Evolutionary conservation across 2,888 invertebrate genomes (phyloP).

Genomic region (Operophtera brumata): DNA sequence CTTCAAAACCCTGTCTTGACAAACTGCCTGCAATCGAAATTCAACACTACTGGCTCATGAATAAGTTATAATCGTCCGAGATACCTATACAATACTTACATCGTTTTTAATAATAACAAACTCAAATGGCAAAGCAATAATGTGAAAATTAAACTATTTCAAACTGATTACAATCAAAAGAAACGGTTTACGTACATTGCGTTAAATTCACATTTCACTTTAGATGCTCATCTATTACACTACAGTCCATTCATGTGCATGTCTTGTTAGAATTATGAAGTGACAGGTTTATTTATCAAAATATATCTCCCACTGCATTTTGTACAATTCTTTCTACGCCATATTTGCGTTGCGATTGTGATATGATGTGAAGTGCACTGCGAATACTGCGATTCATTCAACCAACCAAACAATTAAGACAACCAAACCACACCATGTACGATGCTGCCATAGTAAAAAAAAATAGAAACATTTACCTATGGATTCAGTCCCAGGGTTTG

Average conservation of each 20-base stretch:
- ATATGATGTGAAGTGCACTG: too few relatives aligned
- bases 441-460: too few relatives aligned
- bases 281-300: constrained; percentile 67
- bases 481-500: too few relatives aligned
- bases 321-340: constrained; percentile 72
- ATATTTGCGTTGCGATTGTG: constrained; percentile 56
- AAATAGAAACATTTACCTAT: too few relatives aligned
- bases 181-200: constrained; percentile 66
- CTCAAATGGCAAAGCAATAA: constrained; percentile 43
- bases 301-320: constrained; percentile 66
- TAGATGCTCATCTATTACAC: constrained; percentile 51
- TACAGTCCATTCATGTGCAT: constrained; percentile 53
- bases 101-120: constrained; percentile 50
- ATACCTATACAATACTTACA: constrained; percentile 46
- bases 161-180: constrained; percentile 41
- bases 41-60: constrained; percentile 26
- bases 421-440: not conserved
- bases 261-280: constrained; percentile 65
- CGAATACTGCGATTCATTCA: constrained; percentile 18
- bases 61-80: constrained; percentile 34
- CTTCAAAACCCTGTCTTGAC: constrained; percentile 51
- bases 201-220: constrained; percentile 73
- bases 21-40: constrained; percentile 45
- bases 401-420: constrained; percentile 24
- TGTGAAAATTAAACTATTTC: constrained; percentile 43